These are phyloP conservation scores for Fistularia commersonii DNA, from an alignment of 2,797 vertebrate genomes.

Conservation along the genomic window DNA sequence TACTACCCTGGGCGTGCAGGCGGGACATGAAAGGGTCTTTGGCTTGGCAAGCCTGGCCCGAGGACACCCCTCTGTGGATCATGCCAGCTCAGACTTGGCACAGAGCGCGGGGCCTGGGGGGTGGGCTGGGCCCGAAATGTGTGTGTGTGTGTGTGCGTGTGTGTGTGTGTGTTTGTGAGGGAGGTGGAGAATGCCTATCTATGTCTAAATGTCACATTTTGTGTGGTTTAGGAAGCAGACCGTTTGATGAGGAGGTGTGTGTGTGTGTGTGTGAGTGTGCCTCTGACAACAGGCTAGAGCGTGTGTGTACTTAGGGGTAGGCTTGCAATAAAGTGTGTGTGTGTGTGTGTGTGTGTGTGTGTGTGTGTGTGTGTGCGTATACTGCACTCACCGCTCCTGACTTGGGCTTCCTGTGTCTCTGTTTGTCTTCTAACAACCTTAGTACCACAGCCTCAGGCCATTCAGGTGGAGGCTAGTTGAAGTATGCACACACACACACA, in stretches of 20 bases:
- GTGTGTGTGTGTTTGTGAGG: conserved; percentile 45
- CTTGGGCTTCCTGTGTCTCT: conserved; percentile 79
- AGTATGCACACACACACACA: conserved; percentile 44
- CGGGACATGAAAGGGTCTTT: conserved; percentile 77
- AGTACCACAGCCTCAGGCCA: conserved; percentile 59
- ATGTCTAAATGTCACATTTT: too few relatives aligned
- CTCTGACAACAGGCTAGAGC: conserved; percentile 42
- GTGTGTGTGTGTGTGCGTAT: conserved; percentile 27
- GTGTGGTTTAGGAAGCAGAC: conserved; percentile 46
- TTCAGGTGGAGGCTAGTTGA: conserved; percentile 66
- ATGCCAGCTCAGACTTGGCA: conserved; percentile 85
- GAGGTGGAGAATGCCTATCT: too few relatives aligned
- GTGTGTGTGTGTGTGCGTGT: conserved; percentile 37
- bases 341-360: conserved; percentile 25
- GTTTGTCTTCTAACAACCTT: conserved; percentile 70
- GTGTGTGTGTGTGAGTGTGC: conserved; percentile 40
- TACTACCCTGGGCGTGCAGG: conserved; percentile 66
- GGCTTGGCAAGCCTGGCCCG: conserved; percentile 82
- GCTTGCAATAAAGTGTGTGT: conserved; percentile 26
- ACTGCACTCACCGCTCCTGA: conserved; percentile 65
- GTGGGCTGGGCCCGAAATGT: conserved; percentile 72
- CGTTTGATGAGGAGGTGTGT: conserved; percentile 42
- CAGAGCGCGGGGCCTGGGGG: conserved; percentile 73
- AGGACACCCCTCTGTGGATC: conserved; percentile 86
- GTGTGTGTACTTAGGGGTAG: conserved; percentile 32